Conservation (phyloP, 2,113 vertebrate species). For the Bubalus kerabau region DNA sequence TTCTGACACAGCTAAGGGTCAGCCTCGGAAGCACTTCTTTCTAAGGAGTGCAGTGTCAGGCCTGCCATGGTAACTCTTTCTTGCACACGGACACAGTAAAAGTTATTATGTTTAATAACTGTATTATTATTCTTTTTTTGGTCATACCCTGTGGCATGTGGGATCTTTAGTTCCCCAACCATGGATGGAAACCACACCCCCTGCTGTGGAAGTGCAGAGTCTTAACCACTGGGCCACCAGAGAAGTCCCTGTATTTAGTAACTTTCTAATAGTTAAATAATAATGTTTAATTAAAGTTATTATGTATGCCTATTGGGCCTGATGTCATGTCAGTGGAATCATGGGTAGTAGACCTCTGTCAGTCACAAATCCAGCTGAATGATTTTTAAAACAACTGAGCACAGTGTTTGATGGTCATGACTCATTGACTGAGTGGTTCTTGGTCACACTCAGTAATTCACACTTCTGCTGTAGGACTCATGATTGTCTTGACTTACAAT, state of each 20-base stretch:
- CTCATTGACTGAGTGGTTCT: background rate
- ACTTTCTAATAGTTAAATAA: background rate
- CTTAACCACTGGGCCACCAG: background rate
- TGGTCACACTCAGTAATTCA: background rate
- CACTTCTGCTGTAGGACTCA: background rate
- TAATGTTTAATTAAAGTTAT: background rate
- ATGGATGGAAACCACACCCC: background rate
- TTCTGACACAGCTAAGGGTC: background rate
- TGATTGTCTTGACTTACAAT: background rate
- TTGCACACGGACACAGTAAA: background rate
- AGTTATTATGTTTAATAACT: background rate
- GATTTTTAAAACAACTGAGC: background rate
- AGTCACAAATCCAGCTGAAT: background rate
- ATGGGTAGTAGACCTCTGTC: background rate
- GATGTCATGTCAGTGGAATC: background rate
- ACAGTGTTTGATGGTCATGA: background rate
- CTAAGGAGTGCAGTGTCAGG: background rate
- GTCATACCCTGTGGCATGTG: accelerated
- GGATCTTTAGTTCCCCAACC: background rate
- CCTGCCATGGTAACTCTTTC: background rate
- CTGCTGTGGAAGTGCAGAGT: background rate
- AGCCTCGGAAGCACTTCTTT: background rate
- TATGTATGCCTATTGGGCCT: background rate
- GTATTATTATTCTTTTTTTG: background rate
- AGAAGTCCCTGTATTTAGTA: background rate